A percentile compares a stretch with the other conserved stretches of the same genome.
phyloP scores from a whole-genome alignment of 2,797 vertebrate genomes.

The Oreochromis grahami region DNA sequence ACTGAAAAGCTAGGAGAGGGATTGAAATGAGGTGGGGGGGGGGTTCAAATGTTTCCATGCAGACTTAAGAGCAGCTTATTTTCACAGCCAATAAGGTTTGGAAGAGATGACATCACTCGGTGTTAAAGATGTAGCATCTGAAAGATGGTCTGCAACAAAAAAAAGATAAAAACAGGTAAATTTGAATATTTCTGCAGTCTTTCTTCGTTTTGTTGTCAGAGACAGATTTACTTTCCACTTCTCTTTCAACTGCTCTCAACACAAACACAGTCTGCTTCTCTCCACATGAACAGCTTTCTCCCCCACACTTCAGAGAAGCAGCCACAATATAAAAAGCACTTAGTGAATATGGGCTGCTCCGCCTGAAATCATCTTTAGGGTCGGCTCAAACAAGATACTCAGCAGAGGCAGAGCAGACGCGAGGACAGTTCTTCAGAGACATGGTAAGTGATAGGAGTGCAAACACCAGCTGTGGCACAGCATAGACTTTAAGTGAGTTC shows the following conservation, averaged over 20 bases:
- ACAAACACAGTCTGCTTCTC: not conserved
- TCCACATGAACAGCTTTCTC: not conserved
- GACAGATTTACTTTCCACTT: not conserved
- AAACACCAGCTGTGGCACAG: not conserved
- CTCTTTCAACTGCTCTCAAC: not conserved
- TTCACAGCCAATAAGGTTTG: not conserved
- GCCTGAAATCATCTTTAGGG: not conserved
- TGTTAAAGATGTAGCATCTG: not conserved
- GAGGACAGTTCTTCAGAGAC: not conserved
- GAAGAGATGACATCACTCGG: not conserved
- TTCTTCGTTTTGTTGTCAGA: not conserved
- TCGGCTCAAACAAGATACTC: not conserved
- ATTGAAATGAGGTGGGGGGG: not conserved
- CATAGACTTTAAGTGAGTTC: not conserved
- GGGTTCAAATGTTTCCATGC: not conserved
- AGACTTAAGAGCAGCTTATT: not conserved
- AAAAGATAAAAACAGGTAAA: not conserved
- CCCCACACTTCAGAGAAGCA: not conserved
- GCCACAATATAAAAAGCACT: not conserved
- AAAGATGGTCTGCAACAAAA: not conserved
- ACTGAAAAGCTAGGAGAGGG: not conserved
- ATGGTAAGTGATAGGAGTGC: not conserved
- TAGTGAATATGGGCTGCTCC: not conserved
- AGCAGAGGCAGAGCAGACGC: not conserved
- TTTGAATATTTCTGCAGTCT: not conserved